Evolutionary conservation across 2,888 invertebrate genomes (phyloP).

Genomic region (Eupithecia abbreviata): DNA sequence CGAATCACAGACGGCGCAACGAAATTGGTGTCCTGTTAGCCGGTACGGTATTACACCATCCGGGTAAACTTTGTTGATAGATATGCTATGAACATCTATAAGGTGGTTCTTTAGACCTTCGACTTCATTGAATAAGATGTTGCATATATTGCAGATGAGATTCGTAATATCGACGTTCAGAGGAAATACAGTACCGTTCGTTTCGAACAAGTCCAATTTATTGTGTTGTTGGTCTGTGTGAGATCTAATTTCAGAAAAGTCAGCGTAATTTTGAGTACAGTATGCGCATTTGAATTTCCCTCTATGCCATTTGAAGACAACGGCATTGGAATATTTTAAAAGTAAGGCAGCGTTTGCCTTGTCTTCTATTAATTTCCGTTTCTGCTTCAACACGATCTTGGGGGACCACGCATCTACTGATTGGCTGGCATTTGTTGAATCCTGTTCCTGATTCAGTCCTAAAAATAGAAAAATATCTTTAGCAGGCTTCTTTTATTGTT

Average conservation of each 20-base stretch:
- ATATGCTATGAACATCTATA: slow-evolving; percentile 51
- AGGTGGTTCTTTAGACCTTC: slow-evolving; percentile 62
- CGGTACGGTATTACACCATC: slow-evolving; percentile 68
- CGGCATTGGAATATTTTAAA: slow-evolving; percentile 66
- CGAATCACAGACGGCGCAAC: slow-evolving; percentile 59
- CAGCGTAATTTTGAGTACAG: slow-evolving; percentile 56
- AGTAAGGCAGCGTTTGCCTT: slow-evolving; percentile 66
- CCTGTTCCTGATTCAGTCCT: slow-evolving; percentile 52
- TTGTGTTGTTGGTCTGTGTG: slow-evolving; percentile 59
- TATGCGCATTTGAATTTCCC: slow-evolving; percentile 70
- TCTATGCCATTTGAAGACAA: slow-evolving; percentile 64
- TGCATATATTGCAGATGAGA: slow-evolving; percentile 60
- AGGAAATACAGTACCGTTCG: slow-evolving; percentile 60
- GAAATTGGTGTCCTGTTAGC: slow-evolving; percentile 57
- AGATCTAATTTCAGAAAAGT: slow-evolving; percentile 54
- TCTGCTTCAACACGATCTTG: slow-evolving; percentile 60
- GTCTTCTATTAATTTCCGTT: slow-evolving; percentile 54
- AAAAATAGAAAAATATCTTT: slow-evolving; percentile 54
- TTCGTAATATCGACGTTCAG: slow-evolving; percentile 66
- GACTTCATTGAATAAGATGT: slow-evolving; percentile 44
- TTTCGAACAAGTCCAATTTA: slow-evolving; percentile 56
- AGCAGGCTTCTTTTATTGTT: neutral
- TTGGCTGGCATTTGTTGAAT: slow-evolving; percentile 34
- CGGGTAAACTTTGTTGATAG: slow-evolving; percentile 48
- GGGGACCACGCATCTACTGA: slow-evolving; percentile 36